A percentile compares a stretch with the other conserved stretches of the same genome.
Evolutionary conservation across 2,113 vertebrate genomes (phyloP).

Genomic region (Perca fluviatilis): DNA sequence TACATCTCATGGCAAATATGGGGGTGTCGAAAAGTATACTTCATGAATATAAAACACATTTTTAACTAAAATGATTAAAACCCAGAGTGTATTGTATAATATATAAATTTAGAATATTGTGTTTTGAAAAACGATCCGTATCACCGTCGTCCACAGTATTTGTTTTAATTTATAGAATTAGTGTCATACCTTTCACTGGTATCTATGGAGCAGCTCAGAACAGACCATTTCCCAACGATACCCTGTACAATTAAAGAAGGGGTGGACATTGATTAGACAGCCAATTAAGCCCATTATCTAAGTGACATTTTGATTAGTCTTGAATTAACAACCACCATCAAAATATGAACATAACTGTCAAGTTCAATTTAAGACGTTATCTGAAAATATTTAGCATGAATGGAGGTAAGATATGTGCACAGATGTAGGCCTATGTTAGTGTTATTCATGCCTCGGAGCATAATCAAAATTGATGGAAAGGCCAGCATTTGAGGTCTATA

Average conservation of each 20-base stretch:
- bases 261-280: slow-evolving; percentile 44
- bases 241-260: slow-evolving; percentile 37
- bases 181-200: slow-evolving; percentile 27
- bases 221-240: slow-evolving; percentile 57
- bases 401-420: neutral
- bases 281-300: slow-evolving; percentile 39
- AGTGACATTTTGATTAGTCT: slow-evolving; percentile 21
- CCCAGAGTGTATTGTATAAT: neutral
- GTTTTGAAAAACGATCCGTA: accelerated
- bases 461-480: neutral
- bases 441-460: neutral
- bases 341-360: slow-evolving; percentile 15
- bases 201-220: slow-evolving; percentile 57
- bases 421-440: neutral
- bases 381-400: slow-evolving; percentile 9
- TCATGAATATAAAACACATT: neutral
- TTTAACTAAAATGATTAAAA: neutral
- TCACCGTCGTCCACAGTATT: accelerated
- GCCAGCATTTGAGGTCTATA: neutral
- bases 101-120: accelerated
- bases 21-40: slow-evolving; percentile 57
- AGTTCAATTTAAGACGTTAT: neutral
- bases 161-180: neutral
- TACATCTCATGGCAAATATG: slow-evolving; percentile 58
- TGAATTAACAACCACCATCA: neutral